A percentile compares a stretch with the other conserved stretches of the same genome.
phyloP scores from a whole-genome alignment of 1,140 invertebrate genomes.

The Palaemon carinicauda region DNA sequence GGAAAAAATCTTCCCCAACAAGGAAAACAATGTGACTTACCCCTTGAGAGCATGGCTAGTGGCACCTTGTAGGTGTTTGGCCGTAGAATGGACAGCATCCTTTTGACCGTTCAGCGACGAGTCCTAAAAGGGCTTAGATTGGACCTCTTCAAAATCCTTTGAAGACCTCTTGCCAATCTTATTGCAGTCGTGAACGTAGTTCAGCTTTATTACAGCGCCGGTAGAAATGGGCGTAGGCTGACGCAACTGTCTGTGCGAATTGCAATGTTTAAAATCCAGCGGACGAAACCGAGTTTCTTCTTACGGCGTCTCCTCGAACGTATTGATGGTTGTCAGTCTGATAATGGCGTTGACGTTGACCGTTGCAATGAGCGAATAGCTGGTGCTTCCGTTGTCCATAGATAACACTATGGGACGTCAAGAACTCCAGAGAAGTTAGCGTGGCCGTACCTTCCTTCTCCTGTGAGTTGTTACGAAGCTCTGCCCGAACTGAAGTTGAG shows the following conservation, averaged over 20 bases:
- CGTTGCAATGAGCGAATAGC: background rate
- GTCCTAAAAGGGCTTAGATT: background rate
- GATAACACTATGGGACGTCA: constrained; percentile 22
- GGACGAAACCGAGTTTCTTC: background rate
- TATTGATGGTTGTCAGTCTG: constrained; percentile 43
- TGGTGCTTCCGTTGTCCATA: constrained; percentile 39
- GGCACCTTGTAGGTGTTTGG: constrained; percentile 46
- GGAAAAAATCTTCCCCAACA: background rate
- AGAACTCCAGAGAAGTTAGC: background rate
- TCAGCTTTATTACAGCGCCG: no score
- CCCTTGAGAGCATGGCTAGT: constrained; percentile 22
- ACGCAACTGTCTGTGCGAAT: background rate
- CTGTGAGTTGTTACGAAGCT: constrained; percentile 13
- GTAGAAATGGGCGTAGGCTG: no score
- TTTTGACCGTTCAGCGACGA: background rate
- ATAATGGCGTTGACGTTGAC: background rate
- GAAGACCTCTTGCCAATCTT: no score
- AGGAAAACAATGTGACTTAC: background rate
- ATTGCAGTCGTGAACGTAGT: no score
- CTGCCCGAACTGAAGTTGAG: background rate
- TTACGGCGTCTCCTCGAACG: constrained; percentile 49
- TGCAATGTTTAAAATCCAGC: background rate
- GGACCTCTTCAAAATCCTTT: no score
- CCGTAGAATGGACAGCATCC: constrained; percentile 43
- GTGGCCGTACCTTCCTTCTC: constrained; percentile 17